Evolutionary conservation across 2,113 vertebrate species (phyloP).

Genomic region (Cisticola juncidis): DNA sequence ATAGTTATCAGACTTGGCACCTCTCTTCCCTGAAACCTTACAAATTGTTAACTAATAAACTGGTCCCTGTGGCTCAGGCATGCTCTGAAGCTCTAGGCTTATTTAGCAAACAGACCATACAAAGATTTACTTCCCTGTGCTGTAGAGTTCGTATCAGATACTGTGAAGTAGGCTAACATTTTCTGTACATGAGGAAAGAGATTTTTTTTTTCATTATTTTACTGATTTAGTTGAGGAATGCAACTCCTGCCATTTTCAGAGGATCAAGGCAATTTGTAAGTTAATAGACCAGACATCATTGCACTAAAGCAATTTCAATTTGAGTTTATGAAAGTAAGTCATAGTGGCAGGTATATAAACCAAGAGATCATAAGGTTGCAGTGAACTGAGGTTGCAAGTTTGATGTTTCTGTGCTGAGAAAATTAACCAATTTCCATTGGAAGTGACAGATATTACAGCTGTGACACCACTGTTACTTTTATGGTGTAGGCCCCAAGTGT

Average conservation of each 20-base stretch:
- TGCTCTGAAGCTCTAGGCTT: not conserved
- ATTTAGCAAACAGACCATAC: not conserved
- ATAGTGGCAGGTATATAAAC: slow-evolving; percentile 54
- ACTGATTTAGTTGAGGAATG: not conserved
- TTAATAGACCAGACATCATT: slow-evolving; percentile 54
- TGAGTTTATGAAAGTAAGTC: slow-evolving; percentile 37
- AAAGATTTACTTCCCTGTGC: not conserved
- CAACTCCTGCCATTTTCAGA: slow-evolving; percentile 22
- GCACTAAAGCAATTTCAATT: slow-evolving; percentile 47
- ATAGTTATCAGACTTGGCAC: not conserved
- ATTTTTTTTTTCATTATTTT: not conserved
- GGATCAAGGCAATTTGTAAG: slow-evolving; percentile 39
- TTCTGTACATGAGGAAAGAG: not conserved
- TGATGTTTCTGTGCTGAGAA: slow-evolving; percentile 21
- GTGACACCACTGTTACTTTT: not conserved
- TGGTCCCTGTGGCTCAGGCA: not conserved
- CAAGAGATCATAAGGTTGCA: slow-evolving; percentile 33
- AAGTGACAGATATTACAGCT: not conserved
- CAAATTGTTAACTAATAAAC: not conserved
- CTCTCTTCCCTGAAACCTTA: not conserved
- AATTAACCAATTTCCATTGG: slow-evolving; percentile 2
- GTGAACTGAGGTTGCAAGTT: not conserved
- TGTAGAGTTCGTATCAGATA: not conserved
- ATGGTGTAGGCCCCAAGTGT: not conserved
- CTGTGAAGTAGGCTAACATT: not conserved